These are phyloP conservation scores for Hemithea aestivaria DNA, from an alignment of 2,888 invertebrate genomes.

Conservation along the genomic window DNA sequence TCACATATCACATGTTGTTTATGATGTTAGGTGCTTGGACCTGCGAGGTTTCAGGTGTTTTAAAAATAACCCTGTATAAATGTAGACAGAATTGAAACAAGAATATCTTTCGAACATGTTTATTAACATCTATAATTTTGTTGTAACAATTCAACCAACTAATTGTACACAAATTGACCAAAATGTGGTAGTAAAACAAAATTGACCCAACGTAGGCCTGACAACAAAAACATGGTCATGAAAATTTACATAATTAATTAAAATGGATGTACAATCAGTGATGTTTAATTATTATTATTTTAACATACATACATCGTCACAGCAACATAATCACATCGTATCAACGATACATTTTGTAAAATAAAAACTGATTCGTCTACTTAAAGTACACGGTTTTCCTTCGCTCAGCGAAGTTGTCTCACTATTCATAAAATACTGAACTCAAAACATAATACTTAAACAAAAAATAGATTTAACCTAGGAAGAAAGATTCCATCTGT, in stretches of 20 bases:
- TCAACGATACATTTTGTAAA: slow-evolving; percentile 47
- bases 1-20: too few species aligned
- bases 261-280: slow-evolving; percentile 22
- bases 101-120: slow-evolving; percentile 61
- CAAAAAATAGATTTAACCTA: slow-evolving; percentile 21
- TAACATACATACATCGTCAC: slow-evolving; percentile 51
- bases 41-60: too few species aligned
- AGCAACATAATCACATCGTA: slow-evolving; percentile 74
- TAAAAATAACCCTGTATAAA: too few species aligned
- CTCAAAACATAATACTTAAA: slow-evolving; percentile 41
- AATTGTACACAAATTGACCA: slow-evolving; percentile 48
- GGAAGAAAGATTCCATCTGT: slow-evolving; percentile 9
- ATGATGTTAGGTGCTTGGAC: too few species aligned
- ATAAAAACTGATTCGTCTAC: slow-evolving; percentile 43
- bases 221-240: slow-evolving; percentile 20
- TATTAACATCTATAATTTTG: slow-evolving; percentile 69
- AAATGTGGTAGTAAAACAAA: slow-evolving; percentile 27
- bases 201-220: slow-evolving; percentile 45
- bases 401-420: slow-evolving; percentile 67
- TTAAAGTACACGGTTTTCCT: slow-evolving; percentile 45
- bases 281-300: slow-evolving; percentile 20
- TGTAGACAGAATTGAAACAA: too few species aligned
- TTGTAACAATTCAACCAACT: slow-evolving; percentile 63
- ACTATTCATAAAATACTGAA: slow-evolving; percentile 58
- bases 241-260: slow-evolving; percentile 17